Conservation (phyloP, 2,888 invertebrate genomes). For the Ametastegia equiseti region DNA sequence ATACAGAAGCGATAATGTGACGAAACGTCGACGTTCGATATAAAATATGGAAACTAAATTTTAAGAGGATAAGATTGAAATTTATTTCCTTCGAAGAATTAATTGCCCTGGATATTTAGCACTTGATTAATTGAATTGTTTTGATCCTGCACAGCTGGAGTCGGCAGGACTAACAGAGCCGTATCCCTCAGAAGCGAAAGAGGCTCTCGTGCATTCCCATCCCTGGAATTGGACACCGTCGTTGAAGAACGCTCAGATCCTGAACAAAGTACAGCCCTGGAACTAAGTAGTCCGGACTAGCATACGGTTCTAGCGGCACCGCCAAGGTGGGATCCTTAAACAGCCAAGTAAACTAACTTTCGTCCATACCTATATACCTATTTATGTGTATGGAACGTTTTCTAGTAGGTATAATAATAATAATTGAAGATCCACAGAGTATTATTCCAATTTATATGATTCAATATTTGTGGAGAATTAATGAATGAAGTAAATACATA, state of each 20-base stretch:
- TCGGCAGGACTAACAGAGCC: slow-evolving; percentile 78
- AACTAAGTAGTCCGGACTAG: slow-evolving; percentile 73
- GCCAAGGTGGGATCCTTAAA: slow-evolving; percentile 63
- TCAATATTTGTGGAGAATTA: too few species aligned
- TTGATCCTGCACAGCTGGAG: slow-evolving; percentile 63
- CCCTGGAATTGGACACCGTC: slow-evolving; percentile 89
- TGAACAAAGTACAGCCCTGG: slow-evolving; percentile 79
- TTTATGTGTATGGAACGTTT: slow-evolving; percentile 21
- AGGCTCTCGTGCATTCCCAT: slow-evolving; percentile 86
- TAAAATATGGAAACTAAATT: not conserved
- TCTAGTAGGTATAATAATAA: slow-evolving; percentile 6
- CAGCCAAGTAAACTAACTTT: slow-evolving; percentile 43
- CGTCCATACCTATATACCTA: slow-evolving; percentile 15
- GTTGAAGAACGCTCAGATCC: slow-evolving; percentile 90
- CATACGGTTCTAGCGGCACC: slow-evolving; percentile 70
- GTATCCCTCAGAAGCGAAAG: slow-evolving; percentile 82
- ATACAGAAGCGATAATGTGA: not conserved
- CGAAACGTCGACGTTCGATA: not conserved
- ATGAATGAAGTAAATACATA: too few species aligned
- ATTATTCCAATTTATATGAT: not conserved
- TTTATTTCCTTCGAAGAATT: not conserved
- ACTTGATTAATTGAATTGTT: not conserved
- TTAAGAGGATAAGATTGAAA: not conserved
- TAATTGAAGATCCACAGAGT: too few species aligned
- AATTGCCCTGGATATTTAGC: not conserved